Base-by-base conservation (phyloP, 2,888 invertebrate species). In the Notodonta dromedarius region DNA sequence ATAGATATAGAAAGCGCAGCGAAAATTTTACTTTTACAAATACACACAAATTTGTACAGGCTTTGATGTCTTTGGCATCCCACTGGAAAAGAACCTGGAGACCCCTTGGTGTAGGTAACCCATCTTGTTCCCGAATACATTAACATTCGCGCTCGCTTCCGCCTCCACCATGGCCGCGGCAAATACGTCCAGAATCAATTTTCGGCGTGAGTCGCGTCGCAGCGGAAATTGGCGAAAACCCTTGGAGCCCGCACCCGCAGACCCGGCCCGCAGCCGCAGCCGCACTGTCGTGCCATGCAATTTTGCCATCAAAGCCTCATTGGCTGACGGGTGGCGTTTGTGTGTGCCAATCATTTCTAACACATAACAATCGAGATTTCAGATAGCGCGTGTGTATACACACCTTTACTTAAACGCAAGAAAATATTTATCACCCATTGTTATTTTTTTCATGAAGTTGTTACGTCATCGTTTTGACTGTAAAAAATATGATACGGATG, bases 141-240 rank as follows among this genome's bases (percentile, higher is more conserved):
- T 7, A 46, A 48, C 46, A 11, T 7, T 52, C 54, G 39, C 51
- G 12, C 24, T 16, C 40, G 40, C 42, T 48, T 44, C n/a, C 42
- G 8, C 42, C 46, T 60, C 40, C 24, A 61, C 13, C 53, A 56
- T 55, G 60, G 58, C 60, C 39, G 40, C 13, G 24, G 61, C 63
- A 65, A 69, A 70, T 61, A 63, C 59, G 58, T 60, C 57, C 66
- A 64, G 65, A 82, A 78, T 78, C 78, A 76, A 79, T 79, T 80
- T 75, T 76, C 69, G 61, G 56, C 66, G 67, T 53, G 60, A 63
- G 68, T 67, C 63, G 68, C 65, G 67, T 69, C 70, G 66, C 66
- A 66, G 59, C 80, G 80, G 83, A 80, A 76, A 82, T 83, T 79
- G 69, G 71, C 67, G 64, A 74, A 73, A 76, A 66, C 71, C 77